Conservation (phyloP, 2,113 vertebrate genomes). For the Seriola aureovittata region DNA sequence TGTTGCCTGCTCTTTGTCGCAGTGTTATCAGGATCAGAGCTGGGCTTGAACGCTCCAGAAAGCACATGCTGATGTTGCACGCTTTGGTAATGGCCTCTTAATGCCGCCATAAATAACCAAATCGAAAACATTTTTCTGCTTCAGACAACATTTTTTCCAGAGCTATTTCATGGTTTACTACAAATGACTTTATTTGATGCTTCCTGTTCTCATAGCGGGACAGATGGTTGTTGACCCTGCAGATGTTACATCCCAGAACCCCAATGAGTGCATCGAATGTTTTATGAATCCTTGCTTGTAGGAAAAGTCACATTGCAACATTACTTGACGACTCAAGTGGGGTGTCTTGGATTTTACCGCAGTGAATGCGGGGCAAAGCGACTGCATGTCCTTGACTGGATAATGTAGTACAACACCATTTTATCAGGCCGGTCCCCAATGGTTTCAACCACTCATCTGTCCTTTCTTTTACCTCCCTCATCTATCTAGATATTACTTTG, state of each 20-base stretch:
- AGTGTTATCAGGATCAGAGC: conserved; percentile 83
- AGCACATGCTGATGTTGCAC: conserved; percentile 82
- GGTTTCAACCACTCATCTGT: conserved; percentile 39
- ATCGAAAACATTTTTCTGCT: conserved; percentile 73
- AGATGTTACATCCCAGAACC: conserved; percentile 30
- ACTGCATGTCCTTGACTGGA: conserved; percentile 68
- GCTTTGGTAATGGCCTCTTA: conserved; percentile 79
- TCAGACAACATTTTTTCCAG: conserved; percentile 35
- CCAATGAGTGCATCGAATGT: neutral
- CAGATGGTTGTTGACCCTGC: conserved; percentile 32
- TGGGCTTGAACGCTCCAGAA: conserved; percentile 76
- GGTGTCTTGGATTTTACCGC: conserved; percentile 52
- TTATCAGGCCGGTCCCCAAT: conserved; percentile 48
- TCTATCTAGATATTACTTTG: conserved; percentile 10
- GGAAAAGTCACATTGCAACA: conserved; percentile 52
- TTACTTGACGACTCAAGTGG: conserved; percentile 33
- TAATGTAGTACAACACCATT: conserved; percentile 43
- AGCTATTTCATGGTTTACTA: conserved; percentile 63
- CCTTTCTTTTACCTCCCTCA: conserved; percentile 6
- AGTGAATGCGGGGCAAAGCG: conserved; percentile 36
- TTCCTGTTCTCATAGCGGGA: conserved; percentile 11
- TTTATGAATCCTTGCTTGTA: conserved; percentile 22
- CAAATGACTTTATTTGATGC: conserved; percentile 49
- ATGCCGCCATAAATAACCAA: conserved; percentile 80
- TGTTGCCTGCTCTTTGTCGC: conserved; percentile 84